Conservation (phyloP, 2,888 invertebrate genomes). For the Drosophila bunnanda region DNA sequence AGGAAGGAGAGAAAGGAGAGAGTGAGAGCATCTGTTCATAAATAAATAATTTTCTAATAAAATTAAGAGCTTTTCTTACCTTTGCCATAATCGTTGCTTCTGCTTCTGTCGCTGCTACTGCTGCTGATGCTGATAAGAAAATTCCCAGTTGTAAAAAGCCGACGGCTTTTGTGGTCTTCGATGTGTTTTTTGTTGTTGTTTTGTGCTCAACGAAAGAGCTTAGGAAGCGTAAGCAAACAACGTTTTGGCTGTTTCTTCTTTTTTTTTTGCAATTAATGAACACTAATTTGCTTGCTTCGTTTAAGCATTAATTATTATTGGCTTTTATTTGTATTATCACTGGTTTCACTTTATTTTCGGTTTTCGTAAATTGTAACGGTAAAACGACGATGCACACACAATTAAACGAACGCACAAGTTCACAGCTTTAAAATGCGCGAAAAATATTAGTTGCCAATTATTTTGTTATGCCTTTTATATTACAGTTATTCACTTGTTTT, state of each 20-base stretch:
- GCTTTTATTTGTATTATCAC: conserved; percentile 32
- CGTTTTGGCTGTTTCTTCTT: conserved; percentile 20
- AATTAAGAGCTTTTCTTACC: conserved; percentile 71
- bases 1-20: neutral
- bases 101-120: conserved; percentile 7
- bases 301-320: conserved; percentile 19
- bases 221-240: conserved; percentile 15
- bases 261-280: conserved; percentile 45
- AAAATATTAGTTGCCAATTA: neutral
- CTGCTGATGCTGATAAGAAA: conserved; percentile 45
- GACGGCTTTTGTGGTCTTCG: conserved; percentile 51
- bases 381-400: conserved; percentile 26
- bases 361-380: conserved; percentile 35
- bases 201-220: conserved; percentile 26
- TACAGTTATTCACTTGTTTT: neutral
- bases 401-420: conserved; percentile 11
- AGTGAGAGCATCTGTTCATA: conserved; percentile 32
- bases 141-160: conserved; percentile 47
- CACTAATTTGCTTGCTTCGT: conserved; percentile 39
- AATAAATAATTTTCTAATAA: conserved; percentile 72
- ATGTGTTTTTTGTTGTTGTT: conserved; percentile 2
- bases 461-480: neutral
- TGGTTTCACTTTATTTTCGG: conserved; percentile 26
- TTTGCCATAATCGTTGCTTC: conserved; percentile 68
- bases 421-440: conserved; percentile 3